Evolutionary conservation across 2,113 vertebrate species (phyloP).

Genomic region (Ursus arctos): DNA sequence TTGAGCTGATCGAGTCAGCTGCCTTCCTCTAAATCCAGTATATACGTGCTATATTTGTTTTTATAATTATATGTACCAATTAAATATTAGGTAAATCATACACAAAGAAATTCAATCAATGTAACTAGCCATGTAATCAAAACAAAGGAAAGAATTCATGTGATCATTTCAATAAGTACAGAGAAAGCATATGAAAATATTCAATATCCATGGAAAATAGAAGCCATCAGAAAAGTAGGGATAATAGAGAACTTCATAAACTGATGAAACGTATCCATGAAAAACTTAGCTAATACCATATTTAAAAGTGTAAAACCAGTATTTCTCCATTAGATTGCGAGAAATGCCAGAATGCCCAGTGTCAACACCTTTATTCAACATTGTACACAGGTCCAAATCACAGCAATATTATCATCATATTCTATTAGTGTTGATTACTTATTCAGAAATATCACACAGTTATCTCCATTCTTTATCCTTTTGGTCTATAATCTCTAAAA

Average conservation of each 20-base stretch:
- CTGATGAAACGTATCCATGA: neutral
- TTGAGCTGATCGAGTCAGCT: neutral
- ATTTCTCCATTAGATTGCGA: neutral
- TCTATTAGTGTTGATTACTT: neutral
- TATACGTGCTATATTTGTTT: neutral
- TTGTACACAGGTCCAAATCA: neutral
- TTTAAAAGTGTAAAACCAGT: neutral
- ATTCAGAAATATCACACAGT: neutral
- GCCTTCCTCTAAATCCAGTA: neutral
- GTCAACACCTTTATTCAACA: neutral
- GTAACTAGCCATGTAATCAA: neutral
- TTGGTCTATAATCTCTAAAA: neutral
- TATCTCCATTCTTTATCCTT: neutral
- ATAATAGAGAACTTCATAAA: neutral
- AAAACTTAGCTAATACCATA: neutral
- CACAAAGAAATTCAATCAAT: neutral
- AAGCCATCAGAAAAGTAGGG: neutral
- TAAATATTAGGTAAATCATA: neutral
- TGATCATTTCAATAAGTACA: neutral
- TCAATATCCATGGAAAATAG: neutral
- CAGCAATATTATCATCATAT: neutral
- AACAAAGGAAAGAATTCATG: neutral
- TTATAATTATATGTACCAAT: neutral
- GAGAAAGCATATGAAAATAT: neutral
- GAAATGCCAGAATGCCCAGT: neutral